Percentiles rank a stretch among this genome's conserved stretches.
phyloP scores from a whole-genome alignment of 2,113 vertebrate genomes.

The Seriola quinqueradiata region DNA sequence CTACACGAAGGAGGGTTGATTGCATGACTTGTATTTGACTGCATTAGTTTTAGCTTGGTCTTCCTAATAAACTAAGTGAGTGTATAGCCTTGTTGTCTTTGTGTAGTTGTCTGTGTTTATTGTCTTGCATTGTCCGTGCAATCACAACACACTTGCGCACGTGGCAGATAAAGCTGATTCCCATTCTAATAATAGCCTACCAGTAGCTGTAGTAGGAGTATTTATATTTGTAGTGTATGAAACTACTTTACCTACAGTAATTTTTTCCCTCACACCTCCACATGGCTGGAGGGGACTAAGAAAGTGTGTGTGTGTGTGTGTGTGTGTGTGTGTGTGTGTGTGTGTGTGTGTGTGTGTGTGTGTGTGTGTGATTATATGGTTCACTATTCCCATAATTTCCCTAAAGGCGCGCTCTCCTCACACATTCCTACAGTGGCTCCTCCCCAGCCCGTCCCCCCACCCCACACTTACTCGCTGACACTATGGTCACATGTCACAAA shows the following conservation, averaged over 20 bases:
- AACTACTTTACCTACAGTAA: neutral
- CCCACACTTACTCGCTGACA: neutral
- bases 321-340: too few relatives aligned
- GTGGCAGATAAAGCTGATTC: neutral
- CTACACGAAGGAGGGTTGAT: too few relatives aligned
- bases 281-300: neutral
- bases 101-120: too few relatives aligned
- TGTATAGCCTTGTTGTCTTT: too few relatives aligned
- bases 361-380: constrained; percentile 1
- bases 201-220: neutral
- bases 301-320: too few relatives aligned
- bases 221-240: neutral
- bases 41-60: neutral
- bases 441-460: constrained; percentile 39
- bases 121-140: too few relatives aligned
- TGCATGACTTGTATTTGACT: neutral
- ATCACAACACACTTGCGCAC: too few relatives aligned
- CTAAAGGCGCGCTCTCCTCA: constrained; percentile 70
- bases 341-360: constrained; percentile 3
- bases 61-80: too few relatives aligned
- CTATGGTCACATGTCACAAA: constrained; percentile 60
- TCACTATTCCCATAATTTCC: constrained; percentile 60
- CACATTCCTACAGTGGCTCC: constrained; percentile 77
- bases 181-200: neutral
- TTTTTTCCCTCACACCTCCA: neutral